phyloP scores from a whole-genome alignment of 1,140 invertebrate species.

The Maniola jurtina region DNA sequence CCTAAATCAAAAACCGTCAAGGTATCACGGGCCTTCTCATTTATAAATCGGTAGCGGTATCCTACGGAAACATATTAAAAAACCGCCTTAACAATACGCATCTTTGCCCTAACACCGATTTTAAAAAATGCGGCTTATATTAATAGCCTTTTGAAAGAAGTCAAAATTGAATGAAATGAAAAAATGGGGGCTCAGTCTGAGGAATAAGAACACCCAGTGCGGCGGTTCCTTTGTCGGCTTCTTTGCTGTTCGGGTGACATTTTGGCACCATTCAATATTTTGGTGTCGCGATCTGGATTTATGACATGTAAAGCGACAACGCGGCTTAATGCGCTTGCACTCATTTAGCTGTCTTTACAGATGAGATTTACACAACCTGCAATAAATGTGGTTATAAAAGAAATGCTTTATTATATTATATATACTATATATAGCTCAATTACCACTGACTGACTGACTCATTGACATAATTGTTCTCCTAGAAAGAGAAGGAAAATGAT shows the following conservation, averaged over 20 bases:
- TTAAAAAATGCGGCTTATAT: slow-evolving; percentile 76
- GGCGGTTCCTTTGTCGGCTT: slow-evolving; percentile 73
- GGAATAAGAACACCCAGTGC: slow-evolving; percentile 70
- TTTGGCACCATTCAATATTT: slow-evolving; percentile 79
- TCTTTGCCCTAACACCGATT: slow-evolving; percentile 66
- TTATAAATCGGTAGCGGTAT: slow-evolving; percentile 76
- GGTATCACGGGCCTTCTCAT: slow-evolving; percentile 52
- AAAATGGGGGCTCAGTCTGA: slow-evolving; percentile 67
- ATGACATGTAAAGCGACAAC: slow-evolving; percentile 70
- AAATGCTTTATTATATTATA: slow-evolving; percentile 1
- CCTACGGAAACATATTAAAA: slow-evolving; percentile 77
- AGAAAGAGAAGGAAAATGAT: no score
- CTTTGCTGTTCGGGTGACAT: slow-evolving; percentile 73
- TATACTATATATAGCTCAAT: no score
- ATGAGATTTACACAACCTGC: slow-evolving; percentile 1
- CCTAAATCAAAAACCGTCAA: slow-evolving; percentile 63
- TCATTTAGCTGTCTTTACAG: slow-evolving; percentile 38
- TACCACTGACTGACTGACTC: no score
- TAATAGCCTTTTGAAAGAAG: slow-evolving; percentile 77
- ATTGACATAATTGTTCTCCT: no score
- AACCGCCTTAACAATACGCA: slow-evolving; percentile 64
- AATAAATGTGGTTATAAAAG: background rate
- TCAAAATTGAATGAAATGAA: slow-evolving; percentile 78
- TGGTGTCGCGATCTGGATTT: slow-evolving; percentile 74
- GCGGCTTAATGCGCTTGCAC: slow-evolving; percentile 46